Base-by-base conservation (phyloP, 2,888 invertebrate genomes). In the Melieria omissa region DNA sequence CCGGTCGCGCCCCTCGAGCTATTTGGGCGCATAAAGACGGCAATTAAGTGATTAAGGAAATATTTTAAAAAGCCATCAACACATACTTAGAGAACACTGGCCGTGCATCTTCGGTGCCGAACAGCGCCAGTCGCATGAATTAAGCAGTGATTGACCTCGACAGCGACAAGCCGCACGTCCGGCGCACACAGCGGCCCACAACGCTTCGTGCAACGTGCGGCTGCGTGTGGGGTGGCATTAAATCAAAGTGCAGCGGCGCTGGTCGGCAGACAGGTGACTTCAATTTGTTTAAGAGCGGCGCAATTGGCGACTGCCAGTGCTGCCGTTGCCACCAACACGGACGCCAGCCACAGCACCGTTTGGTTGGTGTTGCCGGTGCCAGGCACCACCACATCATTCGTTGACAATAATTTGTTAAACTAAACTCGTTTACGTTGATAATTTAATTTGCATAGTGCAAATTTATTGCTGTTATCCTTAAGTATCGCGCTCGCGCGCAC, bases 361-460 rank as follows among this genome's bases (percentile, higher is more conserved):
- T 4, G 55, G 16, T 3, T 10, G 45, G 10, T 1, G 41, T 41
- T n/a, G 16, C 6, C 3, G 41, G 8, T 41, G 14, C 14, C n/a
- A 57, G 60, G 49, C 41, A 60, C 45, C 60, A 41, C 60, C 69
- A 69, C 29, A 61, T 52, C 66, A 69, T 71, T 73, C 70, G 80
- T 79, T 81, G 82, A 82, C 83, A 82, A 82, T 83, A 83, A 82
- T 84, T 83, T 83, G 82, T 80, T 76, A 71, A 74, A 73, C 76
- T 71, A 57, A 73, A 71, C 69, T 72, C 66, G 72, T 74, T 74
- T 76, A 75, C 77, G 80, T 81, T 81, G 82, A 82, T 82, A 80
- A 82, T 82, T 82, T 82, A 82, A 83, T 82, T 82, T 83, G 83
- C 82, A 82, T 82, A 82, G 83, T 82, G 82, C 80, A 82, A 83